Evolutionary conservation across 2,113 vertebrate species (phyloP), one percentile per base, ranked within the genome.

Genomic region (Strigops habroptila): DNA sequence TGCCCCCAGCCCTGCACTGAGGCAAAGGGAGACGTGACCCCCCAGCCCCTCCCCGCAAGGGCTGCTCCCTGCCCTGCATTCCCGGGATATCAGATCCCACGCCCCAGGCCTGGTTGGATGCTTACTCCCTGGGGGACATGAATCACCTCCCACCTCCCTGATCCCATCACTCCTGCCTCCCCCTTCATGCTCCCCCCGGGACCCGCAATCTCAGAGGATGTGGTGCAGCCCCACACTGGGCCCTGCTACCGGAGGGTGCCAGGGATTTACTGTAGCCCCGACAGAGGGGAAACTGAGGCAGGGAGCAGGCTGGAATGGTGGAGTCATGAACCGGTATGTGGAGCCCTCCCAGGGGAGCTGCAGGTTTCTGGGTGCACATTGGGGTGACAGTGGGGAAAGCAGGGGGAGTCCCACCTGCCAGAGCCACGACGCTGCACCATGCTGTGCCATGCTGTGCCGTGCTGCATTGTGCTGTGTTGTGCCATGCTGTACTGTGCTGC

Each of bases 171-270:
- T 31, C 24, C 30, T 17, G 19, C 44, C 25, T 28, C 39, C 55
- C 25, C 46, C 46, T 17, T 30, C 1, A 0, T 41, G 75, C 12
- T n/a, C 12, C 13, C 10, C 30, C 3, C 21, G 0, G 10, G 18
- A 67, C 33, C 33, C 27, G 1, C n/a, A 22, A 9, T 21, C 33
- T 9, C 15, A 14, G 63, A 27, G 41, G 46, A 16, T 0, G 4
- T 17, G 55, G 28, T 46, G 17, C 48, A 6, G 41, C 3, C 49
- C 67, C 67, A 37, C 55, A 7, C 14, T 23, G n/a, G 33, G 11
- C 19, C 33, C n/a, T 8, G 28, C n/a, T 19, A 5, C 37, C 19
- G 1, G 2, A 19, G 48, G 75, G n/a, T 33, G 27, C 17, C 1
- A 3, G 8, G n/a, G 23, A 23, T 14, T 64, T 55, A 18, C 12